Evolutionary conservation across 2,113 vertebrate species (phyloP), one percentile per base, ranked within the genome.

Genomic region (Paramormyrops kingsleyae): DNA sequence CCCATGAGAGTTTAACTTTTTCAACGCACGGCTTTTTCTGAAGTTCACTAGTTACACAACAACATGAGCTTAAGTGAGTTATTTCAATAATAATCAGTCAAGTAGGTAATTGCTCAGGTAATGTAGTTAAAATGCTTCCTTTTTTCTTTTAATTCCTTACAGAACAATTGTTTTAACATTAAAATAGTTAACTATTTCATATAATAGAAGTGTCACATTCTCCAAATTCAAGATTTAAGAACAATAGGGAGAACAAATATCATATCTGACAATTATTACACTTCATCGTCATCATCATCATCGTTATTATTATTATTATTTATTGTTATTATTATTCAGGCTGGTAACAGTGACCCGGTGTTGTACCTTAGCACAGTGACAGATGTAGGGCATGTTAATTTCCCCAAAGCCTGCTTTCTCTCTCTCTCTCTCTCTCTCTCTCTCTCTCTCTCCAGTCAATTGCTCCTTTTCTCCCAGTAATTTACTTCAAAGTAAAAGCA

Each of bases 401-500:
- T 42, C 17, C 39, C 9, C 83, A 84, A 49, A 84, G 24, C 12
- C 31, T 87, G 4, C 19, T 21, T 1, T 39, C 42, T 19, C 49
- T 52, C 52, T 56, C 15, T 52, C 50, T 19, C 50, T 53, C 50
- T 53, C 17, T 21, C 52, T 56, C 17, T 56, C 53, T 56, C 53
- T 56, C 53, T 56, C 24, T 13, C 44, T 24, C 50, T 53, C 15
- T 56, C 85, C 50, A 87, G 47, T 35, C n/a, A 53, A 52, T 35
- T 56, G 44, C 83, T 46, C 83, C 35, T 84, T 84, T 84, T 84
- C 39, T 46, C 7, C 83, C 39, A 84, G 44, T 84, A 52, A 87
- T 87, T 52, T 87, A 87, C 85, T 53, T 87, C 44, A 90, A 90
- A 90, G 49, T 88, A 39, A 90, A 91, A 70, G 24, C 47, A 88